These are phyloP conservation scores for Catharus bicknelli DNA, from an alignment of 2,113 vertebrate species.

Conservation along the genomic window DNA sequence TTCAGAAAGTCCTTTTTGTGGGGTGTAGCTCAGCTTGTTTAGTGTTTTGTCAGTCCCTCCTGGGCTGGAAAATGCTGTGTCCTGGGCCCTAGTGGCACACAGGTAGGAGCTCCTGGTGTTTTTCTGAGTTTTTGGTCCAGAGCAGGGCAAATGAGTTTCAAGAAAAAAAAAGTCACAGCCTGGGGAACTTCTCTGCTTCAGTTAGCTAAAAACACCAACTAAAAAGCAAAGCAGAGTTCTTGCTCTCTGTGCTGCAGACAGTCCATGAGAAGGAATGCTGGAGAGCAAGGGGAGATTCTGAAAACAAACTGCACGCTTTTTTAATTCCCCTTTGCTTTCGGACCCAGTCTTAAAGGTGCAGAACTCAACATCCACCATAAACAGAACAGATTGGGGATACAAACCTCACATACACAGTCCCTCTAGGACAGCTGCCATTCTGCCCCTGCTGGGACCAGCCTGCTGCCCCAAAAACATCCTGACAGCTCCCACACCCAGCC, in stretches of 20 bases:
- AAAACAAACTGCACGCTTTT: accelerated
- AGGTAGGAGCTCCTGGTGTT: neutral
- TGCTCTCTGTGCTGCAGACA: neutral
- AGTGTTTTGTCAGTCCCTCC: neutral
- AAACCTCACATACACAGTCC: neutral
- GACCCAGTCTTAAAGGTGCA: neutral
- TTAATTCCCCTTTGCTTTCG: neutral
- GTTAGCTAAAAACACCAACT: neutral
- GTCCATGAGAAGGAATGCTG: accelerated
- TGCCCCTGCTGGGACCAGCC: accelerated
- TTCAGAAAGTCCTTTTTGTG: neutral
- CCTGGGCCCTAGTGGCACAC: accelerated
- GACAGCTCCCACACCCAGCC: neutral
- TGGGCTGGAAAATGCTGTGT: neutral
- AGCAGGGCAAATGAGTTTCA: neutral
- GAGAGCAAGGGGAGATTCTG: neutral
- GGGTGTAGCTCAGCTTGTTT: neutral
- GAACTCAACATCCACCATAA: neutral
- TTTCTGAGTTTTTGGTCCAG: neutral
- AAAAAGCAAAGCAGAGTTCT: neutral
- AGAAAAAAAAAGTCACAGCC: neutral
- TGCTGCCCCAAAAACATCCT: neutral
- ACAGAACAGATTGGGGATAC: neutral
- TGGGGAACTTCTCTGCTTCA: neutral
- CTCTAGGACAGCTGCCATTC: neutral